Conservation (phyloP, 1,140 invertebrate genomes). For the Leptestheria dahalacensis region DNA sequence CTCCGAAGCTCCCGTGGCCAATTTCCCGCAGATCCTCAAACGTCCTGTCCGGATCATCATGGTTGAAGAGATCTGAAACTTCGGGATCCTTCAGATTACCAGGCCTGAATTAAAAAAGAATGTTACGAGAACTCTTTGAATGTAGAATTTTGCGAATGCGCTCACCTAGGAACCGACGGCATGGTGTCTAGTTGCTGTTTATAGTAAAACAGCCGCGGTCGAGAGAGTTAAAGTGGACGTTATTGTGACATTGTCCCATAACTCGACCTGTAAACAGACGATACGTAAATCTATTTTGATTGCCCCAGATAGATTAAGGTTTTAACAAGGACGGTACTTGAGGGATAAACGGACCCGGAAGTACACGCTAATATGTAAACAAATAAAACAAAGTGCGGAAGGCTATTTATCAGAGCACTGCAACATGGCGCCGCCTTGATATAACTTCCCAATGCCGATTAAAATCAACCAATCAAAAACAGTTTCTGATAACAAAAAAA, state of each 20-base stretch:
- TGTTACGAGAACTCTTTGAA: background rate
- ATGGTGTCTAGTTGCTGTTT: background rate
- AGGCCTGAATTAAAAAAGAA: constrained; percentile 37
- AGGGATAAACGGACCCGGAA: too few relatives aligned
- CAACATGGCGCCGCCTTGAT: background rate
- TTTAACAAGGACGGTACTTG: too few relatives aligned
- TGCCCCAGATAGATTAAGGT: too few relatives aligned
- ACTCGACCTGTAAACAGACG: too few relatives aligned
- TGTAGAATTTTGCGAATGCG: background rate
- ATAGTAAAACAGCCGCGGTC: background rate
- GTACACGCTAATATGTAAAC: background rate
- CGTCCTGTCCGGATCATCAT: constrained; percentile 95
- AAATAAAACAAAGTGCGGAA: background rate
- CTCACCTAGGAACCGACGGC: background rate
- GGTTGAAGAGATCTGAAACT: constrained; percentile 87
- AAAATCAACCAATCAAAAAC: background rate
- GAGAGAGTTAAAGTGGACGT: background rate
- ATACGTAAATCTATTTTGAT: too few relatives aligned
- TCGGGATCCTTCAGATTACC: constrained; percentile 92
- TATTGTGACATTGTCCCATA: background rate
- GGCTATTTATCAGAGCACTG: background rate
- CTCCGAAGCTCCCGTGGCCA: constrained; percentile 98
- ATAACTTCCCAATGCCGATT: background rate
- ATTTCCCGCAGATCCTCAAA: constrained; percentile 98
- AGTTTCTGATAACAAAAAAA: background rate